These are phyloP conservation scores for Gortyna flavago DNA, from an alignment of 2,888 invertebrate genomes.

Conservation along the genomic window DNA sequence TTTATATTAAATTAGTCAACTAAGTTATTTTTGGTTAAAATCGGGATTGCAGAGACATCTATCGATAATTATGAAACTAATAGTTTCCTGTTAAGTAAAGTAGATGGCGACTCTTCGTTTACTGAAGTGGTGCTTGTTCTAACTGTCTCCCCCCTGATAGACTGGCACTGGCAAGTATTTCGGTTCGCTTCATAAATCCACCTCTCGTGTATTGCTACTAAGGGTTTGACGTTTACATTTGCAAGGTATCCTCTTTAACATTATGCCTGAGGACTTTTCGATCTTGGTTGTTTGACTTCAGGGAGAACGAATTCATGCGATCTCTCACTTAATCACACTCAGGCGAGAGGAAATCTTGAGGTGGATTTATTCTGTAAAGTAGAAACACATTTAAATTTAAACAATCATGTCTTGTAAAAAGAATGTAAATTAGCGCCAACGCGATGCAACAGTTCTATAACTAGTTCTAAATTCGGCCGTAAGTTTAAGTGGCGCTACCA, in stretches of 20 bases:
- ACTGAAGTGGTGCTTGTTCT: too few relatives aligned
- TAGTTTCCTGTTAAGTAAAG: too few relatives aligned
- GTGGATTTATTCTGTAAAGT: conserved; percentile 70
- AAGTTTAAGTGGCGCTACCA: not conserved
- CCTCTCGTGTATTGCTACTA: conserved; percentile 87
- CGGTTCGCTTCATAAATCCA: conserved; percentile 86
- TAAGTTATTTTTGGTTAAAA: too few relatives aligned
- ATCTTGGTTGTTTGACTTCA: conserved; percentile 69
- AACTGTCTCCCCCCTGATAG: too few relatives aligned
- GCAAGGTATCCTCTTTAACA: conserved; percentile 78
- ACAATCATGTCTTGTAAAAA: not conserved
- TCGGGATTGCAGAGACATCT: too few relatives aligned
- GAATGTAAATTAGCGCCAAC: conserved; percentile 20
- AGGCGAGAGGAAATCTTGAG: conserved; percentile 72
- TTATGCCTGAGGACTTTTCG: conserved; percentile 64
- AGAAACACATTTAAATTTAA: not conserved
- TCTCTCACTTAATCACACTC: conserved; percentile 69
- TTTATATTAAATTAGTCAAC: too few relatives aligned
- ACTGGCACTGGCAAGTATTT: too few relatives aligned
- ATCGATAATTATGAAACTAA: too few relatives aligned
- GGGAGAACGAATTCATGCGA: conserved; percentile 74
- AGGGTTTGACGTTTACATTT: conserved; percentile 83
- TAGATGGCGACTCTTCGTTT: too few relatives aligned
- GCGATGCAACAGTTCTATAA: too few relatives aligned
- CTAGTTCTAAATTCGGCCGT: not conserved